These are phyloP conservation scores for Cossypha polioptera DNA, from an alignment of 2,797 vertebrate genomes.

Conservation along the genomic window DNA sequence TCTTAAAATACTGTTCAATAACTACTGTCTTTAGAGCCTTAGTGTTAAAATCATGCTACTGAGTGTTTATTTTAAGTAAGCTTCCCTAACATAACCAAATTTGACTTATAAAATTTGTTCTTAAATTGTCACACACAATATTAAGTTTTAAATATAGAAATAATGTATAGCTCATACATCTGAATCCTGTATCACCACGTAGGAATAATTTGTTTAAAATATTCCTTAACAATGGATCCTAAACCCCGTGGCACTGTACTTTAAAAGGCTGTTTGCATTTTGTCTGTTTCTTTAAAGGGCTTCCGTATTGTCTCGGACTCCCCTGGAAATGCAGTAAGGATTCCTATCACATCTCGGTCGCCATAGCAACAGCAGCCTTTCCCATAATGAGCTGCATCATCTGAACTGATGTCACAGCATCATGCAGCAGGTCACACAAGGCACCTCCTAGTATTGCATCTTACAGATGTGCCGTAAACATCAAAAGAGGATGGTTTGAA, in stretches of 20 bases:
- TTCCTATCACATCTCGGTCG: conserved; percentile 92
- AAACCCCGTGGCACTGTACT: conserved; percentile 8
- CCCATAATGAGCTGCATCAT: conserved; percentile 91
- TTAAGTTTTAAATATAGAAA: background rate
- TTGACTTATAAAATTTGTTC: background rate
- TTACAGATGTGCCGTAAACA: conserved; percentile 84
- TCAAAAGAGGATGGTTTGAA: conserved; percentile 80
- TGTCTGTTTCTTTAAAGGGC: conserved; percentile 78
- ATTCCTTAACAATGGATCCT: background rate
- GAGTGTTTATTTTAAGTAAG: background rate
- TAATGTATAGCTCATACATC: background rate
- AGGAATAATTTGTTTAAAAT: background rate
- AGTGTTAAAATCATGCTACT: background rate
- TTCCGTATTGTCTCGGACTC: conserved; percentile 81
- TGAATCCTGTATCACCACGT: background rate
- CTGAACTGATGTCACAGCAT: conserved; percentile 89
- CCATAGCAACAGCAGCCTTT: conserved; percentile 92
- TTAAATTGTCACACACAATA: fast-evolving
- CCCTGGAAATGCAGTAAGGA: conserved; percentile 87
- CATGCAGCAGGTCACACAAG: conserved; percentile 88
- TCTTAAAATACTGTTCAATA: conserved; percentile 10
- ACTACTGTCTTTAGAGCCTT: background rate
- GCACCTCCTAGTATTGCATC: conserved; percentile 86
- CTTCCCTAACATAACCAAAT: background rate
- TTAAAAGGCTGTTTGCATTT: conserved; percentile 54